A percentile compares a stretch with the other conserved stretches of the same genome.
Evolutionary conservation across 2,888 invertebrate genomes (phyloP).

Genomic region (Isotomurus palustris): DNA sequence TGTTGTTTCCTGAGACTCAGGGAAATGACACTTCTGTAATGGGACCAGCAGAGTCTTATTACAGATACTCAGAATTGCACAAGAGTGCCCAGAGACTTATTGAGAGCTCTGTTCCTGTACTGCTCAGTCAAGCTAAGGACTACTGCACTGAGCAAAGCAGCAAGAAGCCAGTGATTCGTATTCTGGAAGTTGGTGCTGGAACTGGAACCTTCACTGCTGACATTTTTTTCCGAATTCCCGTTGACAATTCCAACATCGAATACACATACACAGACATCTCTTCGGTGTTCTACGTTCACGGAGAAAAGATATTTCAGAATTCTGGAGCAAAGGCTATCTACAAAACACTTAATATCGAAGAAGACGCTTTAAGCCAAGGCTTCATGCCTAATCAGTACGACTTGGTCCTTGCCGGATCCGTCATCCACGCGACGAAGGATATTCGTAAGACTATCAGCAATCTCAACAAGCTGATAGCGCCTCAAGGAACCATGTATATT

Average conservation of each 20-base stretch:
- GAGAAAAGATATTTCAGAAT: conserved; percentile 13
- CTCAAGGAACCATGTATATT: conserved; percentile 13
- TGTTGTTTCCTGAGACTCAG: conserved; percentile 15
- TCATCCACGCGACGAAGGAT: conserved; percentile 23
- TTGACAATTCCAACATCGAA: background rate
- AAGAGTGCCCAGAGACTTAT: background rate
- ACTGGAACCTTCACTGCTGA: conserved; percentile 15
- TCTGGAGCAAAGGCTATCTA: background rate
- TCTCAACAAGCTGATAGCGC: conserved; percentile 11
- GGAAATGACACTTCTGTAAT: background rate
- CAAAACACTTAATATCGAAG: conserved; percentile 27
- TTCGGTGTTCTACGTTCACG: conserved; percentile 5
- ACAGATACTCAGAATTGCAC: background rate
- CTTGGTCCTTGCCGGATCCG: conserved; percentile 10
- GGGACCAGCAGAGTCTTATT: conserved; percentile 6
- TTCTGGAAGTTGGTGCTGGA: conserved; percentile 29
- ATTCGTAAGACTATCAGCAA: conserved; percentile 11
- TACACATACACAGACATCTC: conserved; percentile 23
- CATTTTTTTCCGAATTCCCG: background rate
- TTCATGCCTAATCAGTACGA: conserved; percentile 22
- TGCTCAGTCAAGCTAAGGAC: background rate
- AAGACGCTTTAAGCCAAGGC: conserved; percentile 23
- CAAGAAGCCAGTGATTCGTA: conserved; percentile 2
- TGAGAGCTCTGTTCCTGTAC: background rate
- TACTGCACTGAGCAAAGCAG: background rate